These are phyloP conservation scores for Lordiphosa stackelbergi DNA, from an alignment of 1,140 invertebrate genomes.

Conservation along the genomic window DNA sequence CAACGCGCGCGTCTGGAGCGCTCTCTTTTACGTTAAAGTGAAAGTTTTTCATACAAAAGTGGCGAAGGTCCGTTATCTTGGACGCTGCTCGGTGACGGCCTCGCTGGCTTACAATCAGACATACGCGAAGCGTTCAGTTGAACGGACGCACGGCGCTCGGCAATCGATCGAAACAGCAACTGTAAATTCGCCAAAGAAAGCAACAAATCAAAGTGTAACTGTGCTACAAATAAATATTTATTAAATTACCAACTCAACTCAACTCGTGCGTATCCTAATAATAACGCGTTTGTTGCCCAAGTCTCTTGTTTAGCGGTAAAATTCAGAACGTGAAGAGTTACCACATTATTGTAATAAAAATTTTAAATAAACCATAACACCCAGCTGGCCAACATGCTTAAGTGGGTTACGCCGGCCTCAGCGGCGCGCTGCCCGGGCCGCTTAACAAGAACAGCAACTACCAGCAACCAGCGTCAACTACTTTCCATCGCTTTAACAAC, in stretches of 20 bases:
- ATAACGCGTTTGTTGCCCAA: conserved; percentile 58
- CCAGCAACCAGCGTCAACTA: conserved; percentile 46
- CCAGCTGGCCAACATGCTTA: conserved; percentile 63
- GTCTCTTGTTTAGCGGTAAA: conserved; percentile 53
- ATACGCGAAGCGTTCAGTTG: conserved; percentile 73
- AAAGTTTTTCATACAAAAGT: conserved; percentile 74
- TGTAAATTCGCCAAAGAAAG: conserved; percentile 46
- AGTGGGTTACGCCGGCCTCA: conserved; percentile 71
- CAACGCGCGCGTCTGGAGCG: conserved; percentile 5
- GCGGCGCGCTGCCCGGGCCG: conserved; percentile 43
- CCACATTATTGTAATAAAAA: conserved; percentile 43
- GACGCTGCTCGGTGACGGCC: conserved; percentile 53
- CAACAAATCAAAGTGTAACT: conserved; percentile 9
- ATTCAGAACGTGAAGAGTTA: conserved; percentile 15
- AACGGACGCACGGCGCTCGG: conserved; percentile 65
- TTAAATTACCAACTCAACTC: conserved; percentile 2
- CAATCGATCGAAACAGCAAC: conserved; percentile 25
- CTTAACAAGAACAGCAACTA: conserved; percentile 18
- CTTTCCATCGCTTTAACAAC: conserved; percentile 72
- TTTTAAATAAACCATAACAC: conserved; percentile 36
- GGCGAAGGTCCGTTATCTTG: conserved; percentile 75
- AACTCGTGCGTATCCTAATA: conserved; percentile 8
- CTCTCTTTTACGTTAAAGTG: conserved; percentile 58
- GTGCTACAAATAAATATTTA: conserved; percentile 24
- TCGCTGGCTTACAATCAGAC: conserved; percentile 59